These are phyloP conservation scores for Numenius arquata DNA, from an alignment of 2,113 vertebrate genomes.

Conservation along the genomic window DNA sequence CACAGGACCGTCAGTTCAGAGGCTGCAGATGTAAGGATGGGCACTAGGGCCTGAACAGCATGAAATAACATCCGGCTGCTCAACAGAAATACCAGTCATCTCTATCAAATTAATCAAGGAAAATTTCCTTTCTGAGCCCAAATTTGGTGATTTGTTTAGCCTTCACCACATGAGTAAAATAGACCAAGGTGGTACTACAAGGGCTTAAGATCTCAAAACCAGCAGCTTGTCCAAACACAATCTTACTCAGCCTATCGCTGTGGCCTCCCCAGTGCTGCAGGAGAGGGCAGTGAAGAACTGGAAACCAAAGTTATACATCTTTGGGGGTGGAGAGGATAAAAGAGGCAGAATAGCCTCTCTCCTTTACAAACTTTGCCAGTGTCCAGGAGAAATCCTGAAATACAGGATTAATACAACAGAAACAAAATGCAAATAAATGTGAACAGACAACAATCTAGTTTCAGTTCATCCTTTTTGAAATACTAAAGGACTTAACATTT, in stretches of 20 bases:
- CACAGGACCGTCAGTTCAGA: not conserved
- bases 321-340: too few species aligned
- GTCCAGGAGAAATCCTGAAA: not conserved
- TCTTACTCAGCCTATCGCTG: not conserved
- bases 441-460: not conserved
- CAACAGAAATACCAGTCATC: not conserved
- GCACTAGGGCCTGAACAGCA: not conserved
- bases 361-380: not conserved
- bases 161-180: not conserved
- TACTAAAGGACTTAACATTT: not conserved
- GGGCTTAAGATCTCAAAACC: not conserved
- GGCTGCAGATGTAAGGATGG: not conserved
- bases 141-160: not conserved
- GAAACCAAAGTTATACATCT: not conserved
- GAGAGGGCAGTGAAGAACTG: not conserved
- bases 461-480: not conserved
- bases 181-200: not conserved
- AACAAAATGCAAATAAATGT: not conserved
- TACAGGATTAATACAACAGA: not conserved
- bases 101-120: not conserved
- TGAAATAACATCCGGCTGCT: fast-evolving
- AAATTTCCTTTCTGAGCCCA: not conserved
- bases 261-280: not conserved
- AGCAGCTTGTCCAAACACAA: not conserved
- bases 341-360: not conserved